Evolutionary conservation across 2,888 invertebrate genomes (phyloP), one percentile per base, ranked within the genome.

Genomic region (Sminthurinus aureus): DNA sequence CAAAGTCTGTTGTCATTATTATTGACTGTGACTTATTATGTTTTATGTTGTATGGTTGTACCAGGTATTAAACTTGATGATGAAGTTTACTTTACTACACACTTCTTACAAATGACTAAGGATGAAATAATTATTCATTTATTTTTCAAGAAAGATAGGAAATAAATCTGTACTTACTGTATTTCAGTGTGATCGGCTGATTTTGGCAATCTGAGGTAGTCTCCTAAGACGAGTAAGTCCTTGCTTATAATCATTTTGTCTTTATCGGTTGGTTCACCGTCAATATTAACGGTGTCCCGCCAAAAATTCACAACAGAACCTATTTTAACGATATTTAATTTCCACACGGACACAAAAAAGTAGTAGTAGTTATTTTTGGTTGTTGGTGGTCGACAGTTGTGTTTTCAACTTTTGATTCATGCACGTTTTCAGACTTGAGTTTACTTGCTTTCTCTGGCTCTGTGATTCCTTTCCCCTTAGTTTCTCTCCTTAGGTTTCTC

Each of bases 141-240:
- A 81, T 38, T 38, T 64, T 24, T 6, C 69, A n/a, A 75, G n/a
- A 75, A 50, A 51, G 75, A 75, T 50, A 76, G 58, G 58, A 76
- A 11, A 26, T 2, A 73, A 75, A 67, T 12, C 6, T 22, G 24
- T 15, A 84, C 88, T 88, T 88, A 88, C 88, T 83, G 87, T 66
- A 87, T 87, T 81, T 86, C 86, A 15, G 87, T 84, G 64, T 87
- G 87, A 78, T 88, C 87, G 78, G 81, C 71, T 74, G 84, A 85
- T 79, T 88, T 88, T 51, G 88, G 88, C n/a, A 88, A 85, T n/a
- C 87, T 84, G 50, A 88, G 86, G 82, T 88, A 88, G 83, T 88
- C 88, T 58, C 88, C 88, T 24, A 88, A 85, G 75, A 88, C 87
- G 8, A 88, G 86, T 22, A 88, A 81, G 84, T 88, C 88, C 85